Percentiles rank a stretch among this genome's conserved stretches.
These are phyloP conservation scores for Eira barbara DNA, from an alignment of 2,113 vertebrate species.

Conservation along the genomic window DNA sequence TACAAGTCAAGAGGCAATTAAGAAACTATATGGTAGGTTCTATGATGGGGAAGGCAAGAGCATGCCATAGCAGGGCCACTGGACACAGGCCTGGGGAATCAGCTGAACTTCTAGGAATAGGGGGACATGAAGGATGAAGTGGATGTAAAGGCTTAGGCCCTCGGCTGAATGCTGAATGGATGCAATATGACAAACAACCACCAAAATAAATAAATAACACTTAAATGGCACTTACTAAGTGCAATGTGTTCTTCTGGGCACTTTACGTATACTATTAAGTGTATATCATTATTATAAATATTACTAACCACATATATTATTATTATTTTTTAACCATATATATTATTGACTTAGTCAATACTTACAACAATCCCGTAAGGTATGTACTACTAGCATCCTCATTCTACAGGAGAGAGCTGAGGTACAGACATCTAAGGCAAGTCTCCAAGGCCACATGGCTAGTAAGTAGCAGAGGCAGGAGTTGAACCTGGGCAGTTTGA, in stretches of 20 bases:
- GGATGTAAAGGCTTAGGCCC: not conserved
- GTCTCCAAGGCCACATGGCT: not conserved
- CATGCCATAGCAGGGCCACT: not conserved
- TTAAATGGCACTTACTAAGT: not conserved
- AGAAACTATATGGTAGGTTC: not conserved
- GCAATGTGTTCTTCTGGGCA: not conserved
- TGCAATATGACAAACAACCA: not conserved
- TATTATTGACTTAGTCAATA: not conserved
- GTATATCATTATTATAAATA: not conserved
- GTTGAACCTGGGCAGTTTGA: not conserved
- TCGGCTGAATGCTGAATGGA: not conserved
- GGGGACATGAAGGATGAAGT: not conserved
- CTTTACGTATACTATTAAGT: not conserved
- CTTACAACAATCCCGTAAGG: not conserved
- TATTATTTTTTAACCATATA: not conserved
- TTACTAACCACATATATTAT: not conserved
- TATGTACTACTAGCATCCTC: not conserved
- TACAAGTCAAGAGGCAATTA: not conserved
- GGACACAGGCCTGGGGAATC: not conserved
- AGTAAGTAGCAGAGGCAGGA: not conserved
- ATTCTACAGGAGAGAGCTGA: not conserved
- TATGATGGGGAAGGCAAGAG: not conserved
- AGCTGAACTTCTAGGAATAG: not conserved
- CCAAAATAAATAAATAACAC: not conserved
- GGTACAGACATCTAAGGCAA: not conserved